Conservation (phyloP, 2,797 vertebrate species). For the Borostomias antarcticus region DNA sequence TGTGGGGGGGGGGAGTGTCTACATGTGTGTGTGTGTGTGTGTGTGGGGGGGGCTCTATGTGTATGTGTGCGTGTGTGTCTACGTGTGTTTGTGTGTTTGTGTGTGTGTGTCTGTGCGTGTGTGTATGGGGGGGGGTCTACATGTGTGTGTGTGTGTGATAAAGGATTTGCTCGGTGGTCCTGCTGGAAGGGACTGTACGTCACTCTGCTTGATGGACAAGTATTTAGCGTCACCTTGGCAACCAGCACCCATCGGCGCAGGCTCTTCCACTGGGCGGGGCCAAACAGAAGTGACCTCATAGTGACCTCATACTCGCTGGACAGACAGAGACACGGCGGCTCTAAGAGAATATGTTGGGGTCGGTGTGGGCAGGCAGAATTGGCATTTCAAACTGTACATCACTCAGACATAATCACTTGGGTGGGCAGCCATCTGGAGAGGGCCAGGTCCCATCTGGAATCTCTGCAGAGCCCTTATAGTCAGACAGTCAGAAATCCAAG, state of each 20-base stretch:
- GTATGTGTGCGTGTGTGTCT: conserved; percentile 24
- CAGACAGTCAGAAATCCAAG: no score
- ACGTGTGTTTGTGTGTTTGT: conserved; percentile 29
- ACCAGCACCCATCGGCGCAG: conserved; percentile 18
- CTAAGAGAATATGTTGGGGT: no score
- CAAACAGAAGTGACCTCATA: no score
- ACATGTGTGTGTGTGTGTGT: conserved; percentile 29
- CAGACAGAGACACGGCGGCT: conserved; percentile 4
- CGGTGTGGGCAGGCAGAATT: no score
- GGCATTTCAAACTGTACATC: no score
- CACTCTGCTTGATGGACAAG: conserved; percentile 58
- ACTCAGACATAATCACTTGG: no score
- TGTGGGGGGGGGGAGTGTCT: no score
- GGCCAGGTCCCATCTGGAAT: no score
- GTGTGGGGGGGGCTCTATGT: no score
- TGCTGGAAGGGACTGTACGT: conserved; percentile 48
- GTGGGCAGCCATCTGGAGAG: no score
- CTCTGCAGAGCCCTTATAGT: no score
- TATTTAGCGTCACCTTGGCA: conserved; percentile 59
- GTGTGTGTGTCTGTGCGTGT: not conserved
- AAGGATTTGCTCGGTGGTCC: conserved; percentile 64
- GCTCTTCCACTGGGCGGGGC: not conserved
- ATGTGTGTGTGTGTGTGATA: conserved; percentile 59
- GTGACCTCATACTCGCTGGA: no score
- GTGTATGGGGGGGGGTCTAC: not conserved